Evolutionary conservation across 2,797 vertebrate species (phyloP), one percentile per base, ranked within the genome.

Genomic region (Agapornis canus): DNA sequence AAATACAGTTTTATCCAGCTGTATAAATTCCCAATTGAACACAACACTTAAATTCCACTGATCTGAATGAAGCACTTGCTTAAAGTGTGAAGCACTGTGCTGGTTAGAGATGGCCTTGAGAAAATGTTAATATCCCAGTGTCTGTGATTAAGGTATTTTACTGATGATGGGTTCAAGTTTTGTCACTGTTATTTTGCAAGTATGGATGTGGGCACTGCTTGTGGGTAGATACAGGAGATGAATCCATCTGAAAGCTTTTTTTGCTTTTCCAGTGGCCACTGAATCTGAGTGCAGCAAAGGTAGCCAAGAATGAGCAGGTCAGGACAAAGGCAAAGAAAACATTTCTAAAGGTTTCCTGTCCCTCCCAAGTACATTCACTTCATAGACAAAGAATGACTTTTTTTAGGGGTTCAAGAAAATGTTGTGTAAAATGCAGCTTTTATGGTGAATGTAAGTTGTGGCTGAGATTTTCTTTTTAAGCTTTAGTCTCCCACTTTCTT

Each of bases 371-470:
- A 57, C 2, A 9, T 91, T 86, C 87, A 79, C 76, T 78, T 69
- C 37, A 26, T 72, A 91, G 72, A 78, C 10, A 25, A 92, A 91
- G 51, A 70, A 93, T 2, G 5, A 92, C 72, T 96, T 73, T 89
- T 89, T 66, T 72, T 65, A 95, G 97, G 97, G 96, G 96, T 97
- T 97, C 93, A 97, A 97, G 98, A 98, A 97, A 98, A 98, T 98
- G 98, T 98, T 98, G 98, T 98, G 98, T 98, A 93, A 97, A 97
- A 97, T 98, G 96, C 97, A 98, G 97, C 97, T 98, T 97, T 97
- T 95, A 93, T 92, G 88, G 96, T 97, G 97, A 98, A 97, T 97
- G 97, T 98, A 97, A 96, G 92, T 97, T 95, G 95, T 97, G 86
- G 94, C 83, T 96, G 97, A 97, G 96, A 71, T 96, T 97, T 97